Evolutionary conservation across 2,888 invertebrate species (phyloP), one percentile per base, ranked within the genome.

Genomic region (Dermolepida albohirtum): DNA sequence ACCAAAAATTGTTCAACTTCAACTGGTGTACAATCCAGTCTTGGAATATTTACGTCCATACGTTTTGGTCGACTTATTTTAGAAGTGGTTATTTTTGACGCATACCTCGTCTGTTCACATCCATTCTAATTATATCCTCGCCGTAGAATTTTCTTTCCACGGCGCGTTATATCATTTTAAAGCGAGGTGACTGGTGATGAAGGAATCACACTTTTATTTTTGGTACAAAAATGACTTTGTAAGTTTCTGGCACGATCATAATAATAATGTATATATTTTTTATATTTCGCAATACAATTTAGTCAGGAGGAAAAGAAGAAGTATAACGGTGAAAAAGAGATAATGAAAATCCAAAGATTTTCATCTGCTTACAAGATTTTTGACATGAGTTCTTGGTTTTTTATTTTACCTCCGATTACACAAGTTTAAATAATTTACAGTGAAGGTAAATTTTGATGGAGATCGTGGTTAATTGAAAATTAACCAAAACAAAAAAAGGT

Each of bases 91-190:
- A 57, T 57, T 57, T 57, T 57, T n/a, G 43, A 27, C 57, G 57
- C 57, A 57, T 57, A 57, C 57, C 57, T 27, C 57, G 57, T 57
- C 57, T 57, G 57, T 57, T 57, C 57, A 57, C 43, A 57, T 44
- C 57, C 44, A 22, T 43, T 57, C 57, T 57, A 57, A 57, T 44
- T 57, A 57, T 57, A 57, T 44, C 57, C 12, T 43, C 43, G 27
- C 43, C 16, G 40, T 43, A 43, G 41, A 57, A 43, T 44, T 57
- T 44, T 57, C 57, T 44, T 44, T 57, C 57, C 43, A 44, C 43
- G 43, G n/a, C 57, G 40, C 57, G 57, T 57, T 43, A 44, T 57
- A 57, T 57, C 57, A 57, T 57, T 57, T 44, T 27, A 16, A 27
- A 57, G 43, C 57, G 40, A 27, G 12, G 22, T 44, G 57, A 44